Conservation (phyloP, 2,797 vertebrate genomes). For the Brachymystax lenok region DNA sequence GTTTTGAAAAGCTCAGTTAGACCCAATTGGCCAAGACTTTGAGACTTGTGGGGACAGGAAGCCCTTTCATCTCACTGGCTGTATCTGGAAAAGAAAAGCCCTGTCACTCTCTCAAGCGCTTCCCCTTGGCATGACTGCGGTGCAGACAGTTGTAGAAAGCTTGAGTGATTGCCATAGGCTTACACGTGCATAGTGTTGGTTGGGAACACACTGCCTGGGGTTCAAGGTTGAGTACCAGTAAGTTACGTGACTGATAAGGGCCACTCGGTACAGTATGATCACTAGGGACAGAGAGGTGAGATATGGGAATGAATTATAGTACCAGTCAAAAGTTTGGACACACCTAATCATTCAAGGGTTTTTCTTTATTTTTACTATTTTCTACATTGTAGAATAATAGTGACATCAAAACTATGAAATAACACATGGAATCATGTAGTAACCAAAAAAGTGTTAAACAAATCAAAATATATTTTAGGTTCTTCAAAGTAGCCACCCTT, state of each 20-base stretch:
- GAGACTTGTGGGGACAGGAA: no score
- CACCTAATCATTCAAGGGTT: no score
- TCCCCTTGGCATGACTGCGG: not conserved
- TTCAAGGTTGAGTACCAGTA: not conserved
- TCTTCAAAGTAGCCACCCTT: not conserved
- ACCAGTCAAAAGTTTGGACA: no score
- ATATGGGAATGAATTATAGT: not conserved
- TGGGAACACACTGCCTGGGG: slow-evolving; percentile 23
- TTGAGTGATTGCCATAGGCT: not conserved
- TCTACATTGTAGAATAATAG: no score
- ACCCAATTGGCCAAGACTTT: not conserved
- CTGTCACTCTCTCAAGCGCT: not conserved
- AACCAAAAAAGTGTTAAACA: no score
- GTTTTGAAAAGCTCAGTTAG: not conserved
- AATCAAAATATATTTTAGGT: no score
- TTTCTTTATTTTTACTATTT: no score
- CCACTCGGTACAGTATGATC: not conserved
- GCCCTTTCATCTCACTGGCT: not conserved
- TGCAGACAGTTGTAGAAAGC: not conserved
- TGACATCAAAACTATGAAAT: no score
- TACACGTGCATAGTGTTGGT: slow-evolving; percentile 40
- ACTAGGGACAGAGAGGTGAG: not conserved
- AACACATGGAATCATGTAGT: no score
- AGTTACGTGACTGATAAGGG: slow-evolving; percentile 10
- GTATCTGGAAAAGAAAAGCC: not conserved